Percentiles rank a stretch among this genome's conserved stretches.
Conservation (phyloP, 2,888 invertebrate species). For the Perizoma flavofasciatum region DNA sequence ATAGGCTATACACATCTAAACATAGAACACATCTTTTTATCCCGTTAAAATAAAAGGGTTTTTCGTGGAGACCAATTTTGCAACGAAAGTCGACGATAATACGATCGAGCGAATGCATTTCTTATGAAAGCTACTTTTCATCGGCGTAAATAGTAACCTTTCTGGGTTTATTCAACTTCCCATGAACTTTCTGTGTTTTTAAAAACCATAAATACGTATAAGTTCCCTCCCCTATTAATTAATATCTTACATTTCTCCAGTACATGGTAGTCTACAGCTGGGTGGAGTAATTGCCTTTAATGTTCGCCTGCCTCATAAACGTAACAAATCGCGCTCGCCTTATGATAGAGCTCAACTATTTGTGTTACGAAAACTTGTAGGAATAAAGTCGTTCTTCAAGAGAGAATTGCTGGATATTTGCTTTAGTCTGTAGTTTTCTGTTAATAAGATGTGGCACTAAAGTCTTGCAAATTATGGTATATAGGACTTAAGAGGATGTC, state of each 20-base stretch:
- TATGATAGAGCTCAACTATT: constrained; percentile 27
- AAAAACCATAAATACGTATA: background rate
- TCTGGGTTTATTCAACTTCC: too few species aligned
- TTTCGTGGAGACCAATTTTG: too few species aligned
- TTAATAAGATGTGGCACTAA: background rate
- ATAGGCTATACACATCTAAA: too few species aligned
- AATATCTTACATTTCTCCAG: constrained; percentile 15
- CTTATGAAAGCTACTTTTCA: too few species aligned
- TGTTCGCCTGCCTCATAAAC: constrained; percentile 33
- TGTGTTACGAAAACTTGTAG: constrained; percentile 12
- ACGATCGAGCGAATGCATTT: too few species aligned
- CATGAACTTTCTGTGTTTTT: too few species aligned
- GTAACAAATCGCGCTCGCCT: constrained; percentile 28
- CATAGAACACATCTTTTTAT: too few species aligned
- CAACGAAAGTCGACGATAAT: too few species aligned
- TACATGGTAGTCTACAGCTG: constrained; percentile 15
- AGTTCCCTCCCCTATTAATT: constrained; percentile 6
- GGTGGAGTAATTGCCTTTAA: constrained; percentile 35
- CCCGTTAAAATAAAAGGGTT: too few species aligned
- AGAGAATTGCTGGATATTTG: background rate
- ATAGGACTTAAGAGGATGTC: too few species aligned
- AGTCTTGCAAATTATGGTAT: too few species aligned
- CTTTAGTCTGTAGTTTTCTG: background rate
- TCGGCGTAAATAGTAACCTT: too few species aligned
- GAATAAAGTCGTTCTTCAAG: background rate